Evolutionary conservation across 2,888 invertebrate genomes (phyloP), one percentile per base, ranked within the genome.

Genomic region (Rhyacophila evoluta): DNA sequence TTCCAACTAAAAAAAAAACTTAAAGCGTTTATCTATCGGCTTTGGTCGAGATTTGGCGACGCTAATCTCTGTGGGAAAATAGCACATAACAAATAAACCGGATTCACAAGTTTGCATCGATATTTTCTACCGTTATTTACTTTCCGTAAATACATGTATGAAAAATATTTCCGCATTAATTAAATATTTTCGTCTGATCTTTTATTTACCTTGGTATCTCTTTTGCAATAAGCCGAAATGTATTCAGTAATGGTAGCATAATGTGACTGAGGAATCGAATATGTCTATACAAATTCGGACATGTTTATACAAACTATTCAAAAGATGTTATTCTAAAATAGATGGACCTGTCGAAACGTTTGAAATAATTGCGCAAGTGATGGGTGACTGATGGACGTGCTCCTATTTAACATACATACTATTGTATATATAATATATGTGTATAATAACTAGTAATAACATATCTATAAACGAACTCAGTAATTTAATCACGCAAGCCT

Each of bases 231-330:
- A 39, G 4, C 39, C 12, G 15, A 38, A n/a, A 38, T 6, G 15
- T 39, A 12, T 1, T 15, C 1, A 5, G 15, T 39, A 15, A 10
- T 39, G 6, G 39, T n/a, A n/a, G 6, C 29, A 33, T 33, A 33
- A 6, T 33, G 6, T 33, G 55, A 55, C 19, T 19, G 25, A 19
- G 55, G 19, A 19, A 55, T 55, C 25, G 6, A 55, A 55, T 55
- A 55, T 55, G 55, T 55, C 5, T 55, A 55, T 55, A 19, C 41
- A 25, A 19, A 55, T n/a, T 55, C 55, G 15, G 55, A 55, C 55
- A 55, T 55, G 55, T 55, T 55, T 55, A 55, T 55, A 55, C 55
- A 55, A 55, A 55, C 10, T 19, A 55, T 55, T 55, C 25, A 55
- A 55, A 55, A 55, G 25, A 55, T 55, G 55, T 55, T 55, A 19